Conservation (phyloP, 2,888 invertebrate genomes). For the Gymnoscelis rufifasciata region DNA sequence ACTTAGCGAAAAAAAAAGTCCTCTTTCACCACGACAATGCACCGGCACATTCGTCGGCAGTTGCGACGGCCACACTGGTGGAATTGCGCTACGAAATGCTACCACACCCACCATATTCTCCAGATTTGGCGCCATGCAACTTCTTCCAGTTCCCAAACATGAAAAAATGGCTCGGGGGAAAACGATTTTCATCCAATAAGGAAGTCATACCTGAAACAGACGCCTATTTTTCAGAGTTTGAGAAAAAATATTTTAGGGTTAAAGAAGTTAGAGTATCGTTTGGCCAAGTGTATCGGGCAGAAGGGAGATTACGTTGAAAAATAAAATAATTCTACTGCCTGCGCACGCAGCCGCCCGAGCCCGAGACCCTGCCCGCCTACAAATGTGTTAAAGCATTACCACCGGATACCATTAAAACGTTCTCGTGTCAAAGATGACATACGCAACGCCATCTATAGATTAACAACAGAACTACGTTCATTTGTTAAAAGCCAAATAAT, state of each 20-base stretch:
- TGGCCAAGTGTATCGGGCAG: background rate
- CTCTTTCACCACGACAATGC: constrained; percentile 19
- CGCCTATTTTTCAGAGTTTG: background rate
- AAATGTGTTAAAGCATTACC: too few relatives aligned
- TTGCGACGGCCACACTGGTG: background rate
- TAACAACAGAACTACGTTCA: too few relatives aligned
- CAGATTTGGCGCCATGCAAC: constrained; percentile 9
- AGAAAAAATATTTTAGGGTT: background rate
- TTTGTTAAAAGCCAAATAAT: too few relatives aligned
- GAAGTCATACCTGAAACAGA: background rate
- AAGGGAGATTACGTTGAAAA: background rate
- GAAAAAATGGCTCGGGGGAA: constrained; percentile 3
- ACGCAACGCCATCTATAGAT: too few relatives aligned
- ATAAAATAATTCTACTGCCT: too few relatives aligned
- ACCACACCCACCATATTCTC: background rate
- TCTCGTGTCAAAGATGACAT: too few relatives aligned
- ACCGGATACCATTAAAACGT: too few relatives aligned
- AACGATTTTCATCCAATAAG: background rate
- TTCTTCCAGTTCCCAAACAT: constrained; percentile 7
- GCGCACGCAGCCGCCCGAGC: too few relatives aligned
- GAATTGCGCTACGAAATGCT: background rate
- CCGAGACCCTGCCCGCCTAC: too few relatives aligned
- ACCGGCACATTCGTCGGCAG: background rate
- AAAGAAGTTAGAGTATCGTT: background rate
- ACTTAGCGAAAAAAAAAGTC: constrained; percentile 32